phyloP scores from a whole-genome alignment of 2,888 invertebrate genomes.

The Globia sparganii region DNA sequence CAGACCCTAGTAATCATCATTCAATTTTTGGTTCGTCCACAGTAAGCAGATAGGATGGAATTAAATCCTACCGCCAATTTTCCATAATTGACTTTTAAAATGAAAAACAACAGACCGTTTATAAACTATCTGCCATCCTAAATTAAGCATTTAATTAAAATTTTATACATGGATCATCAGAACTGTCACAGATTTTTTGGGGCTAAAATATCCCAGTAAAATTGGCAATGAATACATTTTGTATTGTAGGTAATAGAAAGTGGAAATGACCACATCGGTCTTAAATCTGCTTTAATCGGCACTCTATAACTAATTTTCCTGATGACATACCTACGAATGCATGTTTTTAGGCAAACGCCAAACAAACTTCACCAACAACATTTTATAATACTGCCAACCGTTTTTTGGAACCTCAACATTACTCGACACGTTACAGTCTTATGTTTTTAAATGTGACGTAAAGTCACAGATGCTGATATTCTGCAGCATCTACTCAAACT shows the following conservation, averaged over 20 bases:
- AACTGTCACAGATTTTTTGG: not conserved
- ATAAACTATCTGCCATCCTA: not conserved
- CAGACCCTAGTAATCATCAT: not conserved
- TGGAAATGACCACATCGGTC: not conserved
- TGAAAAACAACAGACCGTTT: not conserved
- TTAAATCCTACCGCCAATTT: not conserved
- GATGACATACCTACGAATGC: not conserved
- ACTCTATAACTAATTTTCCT: not conserved
- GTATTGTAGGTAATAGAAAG: not conserved
- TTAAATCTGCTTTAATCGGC: not conserved
- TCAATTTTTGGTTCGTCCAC: not conserved
- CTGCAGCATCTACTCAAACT: not conserved
- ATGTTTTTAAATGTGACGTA: not conserved
- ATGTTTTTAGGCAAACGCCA: not conserved
- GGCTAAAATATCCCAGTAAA: not conserved
- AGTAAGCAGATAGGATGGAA: not conserved
- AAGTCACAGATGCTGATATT: not conserved
- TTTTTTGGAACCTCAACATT: too few relatives aligned
- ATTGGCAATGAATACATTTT: not conserved
- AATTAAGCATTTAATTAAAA: slow-evolving; percentile 42
- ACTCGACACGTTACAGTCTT: not conserved
- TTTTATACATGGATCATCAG: not conserved
- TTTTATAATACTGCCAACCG: too few relatives aligned
- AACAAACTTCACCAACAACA: not conserved
- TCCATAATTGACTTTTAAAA: not conserved